Evolutionary conservation across 2,888 invertebrate species (phyloP), one percentile per base, ranked within the genome.

Genomic region (Mesoligia furuncula): DNA sequence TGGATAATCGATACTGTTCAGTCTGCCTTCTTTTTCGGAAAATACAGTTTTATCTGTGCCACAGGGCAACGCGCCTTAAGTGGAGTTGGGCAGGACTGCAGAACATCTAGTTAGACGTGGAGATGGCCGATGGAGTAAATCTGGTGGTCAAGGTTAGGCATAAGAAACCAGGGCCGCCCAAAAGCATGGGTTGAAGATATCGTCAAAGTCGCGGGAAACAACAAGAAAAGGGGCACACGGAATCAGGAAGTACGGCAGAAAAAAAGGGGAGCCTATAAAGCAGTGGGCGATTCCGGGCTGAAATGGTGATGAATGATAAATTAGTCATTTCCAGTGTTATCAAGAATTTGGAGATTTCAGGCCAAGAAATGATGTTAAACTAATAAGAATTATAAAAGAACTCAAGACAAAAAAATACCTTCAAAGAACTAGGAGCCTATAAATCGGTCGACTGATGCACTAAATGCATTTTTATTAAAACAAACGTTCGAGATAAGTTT

Each of bases 401-500:
- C 36, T 20, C 11, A 36, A 1, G 6, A 36, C 20, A 61, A 61
- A 51, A 51, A n/a, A 57, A n/a, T n/a, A n/a, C n/a, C 54, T 11
- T 13, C n/a, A 61, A 31, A 17, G 17, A 61, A 48, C 36, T n/a
- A n/a, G 42, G 24, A 24, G 11, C 24, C n/a, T 20, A 66, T 36
- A 20, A 48, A 36, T 45, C 15, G 9, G 9, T 27, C 42, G 17
- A 6, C 27, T 24, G 67, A 59, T 79, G 65, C 64, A 86, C 51
- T 67, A 62, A 77, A 71, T 75, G 66, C 79, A 82, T 59, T 76
- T 80, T 80, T 67, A 79, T 79, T 80, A 48, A 75, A 81, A 80
- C 73, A 77, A 86, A 75, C 68, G 88, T 73, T 69, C 68, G 69
- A 84, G 75, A 83, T 76, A 80, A 71, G 69, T 69, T 84, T 79